Conservation (phyloP, 2,888 invertebrate genomes). For the Ptilodon capucinus region DNA sequence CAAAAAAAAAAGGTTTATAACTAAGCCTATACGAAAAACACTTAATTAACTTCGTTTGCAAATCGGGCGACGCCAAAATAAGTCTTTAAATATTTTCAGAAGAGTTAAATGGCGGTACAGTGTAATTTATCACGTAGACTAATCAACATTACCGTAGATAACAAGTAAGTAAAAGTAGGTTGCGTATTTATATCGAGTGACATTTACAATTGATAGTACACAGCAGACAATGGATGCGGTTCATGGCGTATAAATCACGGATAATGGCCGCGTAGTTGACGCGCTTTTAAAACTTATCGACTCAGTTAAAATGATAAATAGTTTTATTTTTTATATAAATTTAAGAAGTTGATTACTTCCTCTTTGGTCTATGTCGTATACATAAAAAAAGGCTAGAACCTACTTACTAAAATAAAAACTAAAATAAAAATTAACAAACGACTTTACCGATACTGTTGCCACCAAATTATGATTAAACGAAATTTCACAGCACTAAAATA, state of each 20-base stretch:
- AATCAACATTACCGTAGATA: constrained; percentile 43
- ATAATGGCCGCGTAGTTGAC: constrained; percentile 57
- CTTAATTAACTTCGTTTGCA: constrained; percentile 6
- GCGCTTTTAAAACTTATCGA: constrained; percentile 60
- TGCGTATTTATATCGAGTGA: constrained; percentile 41
- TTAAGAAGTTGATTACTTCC: not conserved
- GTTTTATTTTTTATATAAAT: constrained; percentile 8
- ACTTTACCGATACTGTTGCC: no score
- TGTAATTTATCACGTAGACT: constrained; percentile 42
- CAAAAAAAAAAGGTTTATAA: no score
- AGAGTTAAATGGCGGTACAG: not conserved
- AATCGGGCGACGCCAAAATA: not conserved
- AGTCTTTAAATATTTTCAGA: not conserved
- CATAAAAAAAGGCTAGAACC: no score
- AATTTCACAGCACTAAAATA: no score
- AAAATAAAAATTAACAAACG: no score
- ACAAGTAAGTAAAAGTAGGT: constrained; percentile 37
- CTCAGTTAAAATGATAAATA: constrained; percentile 44
- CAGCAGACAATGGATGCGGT: constrained; percentile 59
- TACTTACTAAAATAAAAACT: constrained; percentile 17
- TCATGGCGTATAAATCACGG: constrained; percentile 57
- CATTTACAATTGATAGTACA: constrained; percentile 43
- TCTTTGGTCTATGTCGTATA: not conserved
- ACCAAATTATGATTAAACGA: no score
- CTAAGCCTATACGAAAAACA: no score